Percentiles rank a stretch among this genome's conserved stretches.
Conservation (phyloP, 2,797 vertebrate species). For the Phataginus tetradactyla region DNA sequence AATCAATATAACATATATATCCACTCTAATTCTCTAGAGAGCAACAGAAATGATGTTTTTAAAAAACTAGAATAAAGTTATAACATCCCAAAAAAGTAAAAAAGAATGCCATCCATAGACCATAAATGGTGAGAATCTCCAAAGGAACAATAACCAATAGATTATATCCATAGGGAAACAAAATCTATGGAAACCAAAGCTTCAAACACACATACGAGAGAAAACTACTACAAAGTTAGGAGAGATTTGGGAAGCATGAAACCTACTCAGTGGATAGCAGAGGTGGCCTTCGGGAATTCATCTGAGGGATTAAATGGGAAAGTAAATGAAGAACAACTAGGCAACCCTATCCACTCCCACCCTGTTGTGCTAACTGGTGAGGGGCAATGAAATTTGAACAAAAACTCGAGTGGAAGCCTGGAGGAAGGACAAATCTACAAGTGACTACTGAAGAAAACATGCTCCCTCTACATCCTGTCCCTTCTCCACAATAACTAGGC, state of each 20-base stretch:
- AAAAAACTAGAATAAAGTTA: not conserved
- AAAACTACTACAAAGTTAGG: not conserved
- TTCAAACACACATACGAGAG: not conserved
- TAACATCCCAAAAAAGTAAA: not conserved
- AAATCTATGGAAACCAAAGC: not conserved
- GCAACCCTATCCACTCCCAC: not conserved
- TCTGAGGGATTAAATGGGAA: not conserved
- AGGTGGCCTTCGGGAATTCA: not conserved
- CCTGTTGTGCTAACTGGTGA: not conserved
- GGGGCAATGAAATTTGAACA: not conserved
- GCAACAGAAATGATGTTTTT: not conserved
- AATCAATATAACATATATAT: not conserved
- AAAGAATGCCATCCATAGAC: not conserved
- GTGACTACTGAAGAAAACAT: conserved; percentile 3
- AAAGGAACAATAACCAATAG: conserved; percentile 15
- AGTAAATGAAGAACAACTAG: not conserved
- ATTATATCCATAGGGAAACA: not conserved
- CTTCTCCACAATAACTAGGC: not conserved
- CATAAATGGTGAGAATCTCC: not conserved
- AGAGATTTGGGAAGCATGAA: not conserved
- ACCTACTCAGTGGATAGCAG: not conserved
- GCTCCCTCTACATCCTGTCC: not conserved
- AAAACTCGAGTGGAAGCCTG: not conserved
- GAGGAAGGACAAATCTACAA: not conserved
- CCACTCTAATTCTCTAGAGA: not conserved